These are phyloP conservation scores for Python bivittatus DNA, from an alignment of 2,113 vertebrate species.

Conservation along the genomic window DNA sequence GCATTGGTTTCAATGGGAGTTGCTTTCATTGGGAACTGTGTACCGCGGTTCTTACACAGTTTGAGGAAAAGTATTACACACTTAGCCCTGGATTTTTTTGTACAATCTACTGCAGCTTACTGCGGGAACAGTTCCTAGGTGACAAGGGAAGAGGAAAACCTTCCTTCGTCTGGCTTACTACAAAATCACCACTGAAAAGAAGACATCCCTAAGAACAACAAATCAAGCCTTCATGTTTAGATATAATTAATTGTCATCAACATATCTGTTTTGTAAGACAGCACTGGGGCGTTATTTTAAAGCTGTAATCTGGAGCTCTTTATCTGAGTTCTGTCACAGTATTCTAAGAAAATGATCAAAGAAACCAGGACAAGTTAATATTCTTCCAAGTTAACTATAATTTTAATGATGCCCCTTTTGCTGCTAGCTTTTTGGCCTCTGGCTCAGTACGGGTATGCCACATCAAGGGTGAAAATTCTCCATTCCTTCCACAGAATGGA, in stretches of 20 bases:
- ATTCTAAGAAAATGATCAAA: constrained; percentile 64
- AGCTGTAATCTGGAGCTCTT: constrained; percentile 60
- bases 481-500: constrained; percentile 23
- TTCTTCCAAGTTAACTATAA: constrained; percentile 60
- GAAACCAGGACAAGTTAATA: constrained; percentile 64
- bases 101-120: not conserved
- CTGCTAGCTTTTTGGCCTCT: not conserved
- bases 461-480: constrained; percentile 55
- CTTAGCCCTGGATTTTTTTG: not conserved
- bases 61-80: not conserved
- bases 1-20: no score
- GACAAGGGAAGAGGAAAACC: not conserved
- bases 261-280: constrained; percentile 48
- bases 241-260: constrained; percentile 53
- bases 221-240: constrained; percentile 63
- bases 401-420: constrained; percentile 58
- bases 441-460: constrained; percentile 53
- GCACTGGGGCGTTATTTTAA: constrained; percentile 58
- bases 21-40: no score
- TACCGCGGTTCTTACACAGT: no score
- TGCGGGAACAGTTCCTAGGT: not conserved
- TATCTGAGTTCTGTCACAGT: constrained; percentile 63
- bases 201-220: constrained; percentile 5
- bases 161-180: not conserved
- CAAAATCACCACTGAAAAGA: constrained; percentile 15